Base-by-base conservation (phyloP, 2,888 invertebrate species). In the Spatulosminthurus flaviceps region DNA sequence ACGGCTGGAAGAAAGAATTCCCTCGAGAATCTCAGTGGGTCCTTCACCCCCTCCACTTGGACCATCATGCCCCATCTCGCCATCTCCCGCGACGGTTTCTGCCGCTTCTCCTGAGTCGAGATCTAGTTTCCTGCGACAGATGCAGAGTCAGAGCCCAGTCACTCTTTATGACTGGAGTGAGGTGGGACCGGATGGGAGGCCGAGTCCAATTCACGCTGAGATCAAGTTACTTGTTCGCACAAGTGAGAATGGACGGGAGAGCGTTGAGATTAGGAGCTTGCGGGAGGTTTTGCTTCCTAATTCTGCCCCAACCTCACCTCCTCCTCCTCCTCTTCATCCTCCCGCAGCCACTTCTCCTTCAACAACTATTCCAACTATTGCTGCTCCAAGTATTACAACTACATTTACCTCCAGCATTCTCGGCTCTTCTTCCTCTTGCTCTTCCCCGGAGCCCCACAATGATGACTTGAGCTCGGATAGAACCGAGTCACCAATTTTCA, bases 151-250 rank as follows among this genome's bases (percentile, higher is more conserved):
- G 51, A 80, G 74, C 67, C 80, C 80, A 0, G 78, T 80, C 67
- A 73, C 78, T 64, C 61, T 81, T 19, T 77, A 75, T 70, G 80
- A 81, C 73, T 34, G 76, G 11, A 66, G 74, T 74, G 79, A 79
- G 22, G 21, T 74, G 66, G 81, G 80, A 34, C 67, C 22, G 64
- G 73, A 73, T 41, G 84, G 84, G 72, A 84, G 83, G 51, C 82
- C 80, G 13, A 84, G 85, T 81, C 85, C 85, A n/a, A 85, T 85
- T 79, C 79, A 89, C 85, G 89, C 90, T 21, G 89, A 90, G 85
- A 88, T 90, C 13, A 90, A 90, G 84, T 86, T 90, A 9, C 86
- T 90, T 77, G 90, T 90, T 0, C 89, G 89, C 86, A 89, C 90
- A 0, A 86, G 87, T 19, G 89, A 89, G 74, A 86, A 86, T 82